Conservation (phyloP, 2,113 vertebrate genomes). For the Climacteris rufus region DNA sequence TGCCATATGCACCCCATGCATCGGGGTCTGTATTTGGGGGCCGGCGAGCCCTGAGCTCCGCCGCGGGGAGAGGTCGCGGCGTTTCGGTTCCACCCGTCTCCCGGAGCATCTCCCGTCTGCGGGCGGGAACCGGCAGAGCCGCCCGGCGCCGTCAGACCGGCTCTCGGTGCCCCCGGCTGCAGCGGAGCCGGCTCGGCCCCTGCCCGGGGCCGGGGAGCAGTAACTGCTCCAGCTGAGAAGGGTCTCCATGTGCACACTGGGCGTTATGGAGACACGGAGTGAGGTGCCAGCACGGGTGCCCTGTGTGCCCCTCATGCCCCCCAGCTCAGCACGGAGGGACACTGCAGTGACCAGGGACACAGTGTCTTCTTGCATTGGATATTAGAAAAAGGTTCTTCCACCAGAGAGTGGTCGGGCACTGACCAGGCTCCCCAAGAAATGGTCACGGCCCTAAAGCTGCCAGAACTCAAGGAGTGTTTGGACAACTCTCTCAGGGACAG, state of each 20-base stretch:
- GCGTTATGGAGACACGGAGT: neutral
- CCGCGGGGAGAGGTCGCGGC: neutral
- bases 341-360: accelerated
- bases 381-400: neutral
- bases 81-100: neutral
- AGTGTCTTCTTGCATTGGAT: accelerated
- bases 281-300: neutral
- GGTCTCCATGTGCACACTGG: neutral
- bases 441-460: neutral
- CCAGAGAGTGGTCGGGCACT: neutral
- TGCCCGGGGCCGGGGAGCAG: neutral
- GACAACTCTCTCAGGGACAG: accelerated
- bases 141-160: neutral
- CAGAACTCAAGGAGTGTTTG: neutral
- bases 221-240: no score
- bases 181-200: neutral
- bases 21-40: neutral
- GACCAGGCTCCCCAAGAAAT: neutral
- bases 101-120: slow-evolving; percentile 35
- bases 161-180: neutral
- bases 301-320: accelerated
- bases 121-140: slow-evolving; percentile 59
- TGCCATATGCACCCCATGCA: neutral
- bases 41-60: neutral
- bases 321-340: neutral